Percentiles rank a stretch among this genome's conserved stretches.
These are phyloP conservation scores for Struthio camelus DNA, from an alignment of 2,113 vertebrate genomes.

Conservation along the genomic window DNA sequence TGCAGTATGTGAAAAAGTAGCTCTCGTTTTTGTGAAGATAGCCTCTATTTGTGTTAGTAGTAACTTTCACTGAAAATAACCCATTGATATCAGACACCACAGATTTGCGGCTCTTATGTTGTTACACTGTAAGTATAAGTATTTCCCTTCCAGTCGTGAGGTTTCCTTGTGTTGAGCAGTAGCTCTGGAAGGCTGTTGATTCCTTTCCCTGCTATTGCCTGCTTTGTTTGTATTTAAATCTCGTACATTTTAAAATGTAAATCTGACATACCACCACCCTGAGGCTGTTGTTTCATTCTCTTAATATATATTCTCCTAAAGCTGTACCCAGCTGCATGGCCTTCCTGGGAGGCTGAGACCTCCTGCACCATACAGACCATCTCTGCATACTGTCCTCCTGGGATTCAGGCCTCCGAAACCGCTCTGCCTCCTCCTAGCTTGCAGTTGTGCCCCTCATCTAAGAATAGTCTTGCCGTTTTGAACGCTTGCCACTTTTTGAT, in stretches of 20 bases:
- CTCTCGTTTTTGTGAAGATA: not conserved
- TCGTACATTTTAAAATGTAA: not conserved
- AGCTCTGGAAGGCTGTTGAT: not conserved
- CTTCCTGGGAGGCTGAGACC: rapidly evolving
- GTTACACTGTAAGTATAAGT: not conserved
- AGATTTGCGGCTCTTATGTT: not conserved
- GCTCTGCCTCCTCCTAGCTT: not conserved
- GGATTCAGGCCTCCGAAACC: not conserved
- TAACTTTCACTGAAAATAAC: not conserved
- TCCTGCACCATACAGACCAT: not conserved
- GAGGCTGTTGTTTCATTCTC: not conserved
- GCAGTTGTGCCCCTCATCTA: not conserved
- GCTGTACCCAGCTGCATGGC: not conserved
- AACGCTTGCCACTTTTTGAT: not conserved
- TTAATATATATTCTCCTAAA: not conserved
- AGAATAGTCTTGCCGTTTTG: conserved; percentile 21
- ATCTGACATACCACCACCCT: rapidly evolving
- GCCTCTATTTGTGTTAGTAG: rapidly evolving
- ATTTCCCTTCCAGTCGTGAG: not conserved
- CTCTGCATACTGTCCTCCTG: not conserved
- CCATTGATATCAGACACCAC: not conserved
- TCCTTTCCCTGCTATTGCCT: not conserved
- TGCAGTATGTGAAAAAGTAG: not conserved
- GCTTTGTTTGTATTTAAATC: not conserved
- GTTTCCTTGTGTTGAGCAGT: not conserved